Conservation (phyloP, 1,140 invertebrate species). For the Bombus turneri region DNA sequence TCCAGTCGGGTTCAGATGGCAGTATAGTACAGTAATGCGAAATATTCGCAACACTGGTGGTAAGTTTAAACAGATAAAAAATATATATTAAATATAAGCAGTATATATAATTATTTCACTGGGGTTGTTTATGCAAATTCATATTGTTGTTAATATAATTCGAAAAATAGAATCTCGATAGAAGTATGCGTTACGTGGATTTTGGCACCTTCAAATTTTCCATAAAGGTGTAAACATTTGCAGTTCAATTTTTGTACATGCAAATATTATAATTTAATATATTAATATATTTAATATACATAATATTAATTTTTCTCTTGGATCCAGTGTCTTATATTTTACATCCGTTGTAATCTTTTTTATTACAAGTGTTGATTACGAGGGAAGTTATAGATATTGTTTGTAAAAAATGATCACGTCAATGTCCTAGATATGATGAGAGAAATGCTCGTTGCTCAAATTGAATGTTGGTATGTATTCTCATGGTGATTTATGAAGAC, state of each 20-base stretch:
- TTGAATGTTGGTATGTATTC: not conserved
- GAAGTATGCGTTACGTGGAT: no score
- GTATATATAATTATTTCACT: not conserved
- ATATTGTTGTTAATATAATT: not conserved
- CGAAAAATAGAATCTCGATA: not conserved
- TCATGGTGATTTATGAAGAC: not conserved
- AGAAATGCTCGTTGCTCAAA: not conserved
- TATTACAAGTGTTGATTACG: not conserved
- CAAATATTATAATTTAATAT: no score
- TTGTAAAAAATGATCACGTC: not conserved
- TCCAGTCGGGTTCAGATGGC: slow-evolving; percentile 10
- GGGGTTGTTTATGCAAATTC: not conserved
- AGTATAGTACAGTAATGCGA: not conserved
- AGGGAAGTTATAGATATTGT: not conserved
- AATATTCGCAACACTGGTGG: not conserved
- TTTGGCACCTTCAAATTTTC: no score
- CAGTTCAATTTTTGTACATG: no score
- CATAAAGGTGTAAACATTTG: no score
- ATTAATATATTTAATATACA: no score
- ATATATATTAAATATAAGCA: no score
- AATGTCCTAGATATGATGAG: not conserved
- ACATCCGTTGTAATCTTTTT: not conserved
- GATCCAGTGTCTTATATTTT: no score
- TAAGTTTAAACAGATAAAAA: not conserved
- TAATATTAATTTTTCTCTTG: not conserved